These are phyloP conservation scores for Acanthornis magna DNA, from an alignment of 2,797 vertebrate species.

Conservation along the genomic window DNA sequence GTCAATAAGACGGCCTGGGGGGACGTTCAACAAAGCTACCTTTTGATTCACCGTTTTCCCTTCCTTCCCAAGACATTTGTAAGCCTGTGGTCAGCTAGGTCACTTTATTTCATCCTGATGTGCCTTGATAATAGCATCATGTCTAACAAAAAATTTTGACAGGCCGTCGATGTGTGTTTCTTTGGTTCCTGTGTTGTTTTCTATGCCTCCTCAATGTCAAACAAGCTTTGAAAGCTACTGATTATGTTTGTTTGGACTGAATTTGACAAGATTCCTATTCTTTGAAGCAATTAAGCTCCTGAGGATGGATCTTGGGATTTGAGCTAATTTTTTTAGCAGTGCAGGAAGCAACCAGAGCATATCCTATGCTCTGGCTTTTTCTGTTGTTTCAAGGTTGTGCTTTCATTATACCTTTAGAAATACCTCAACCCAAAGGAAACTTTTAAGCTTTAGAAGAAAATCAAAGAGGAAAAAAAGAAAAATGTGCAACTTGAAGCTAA, in stretches of 20 bases:
- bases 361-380: slow-evolving; percentile 74
- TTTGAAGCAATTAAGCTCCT: slow-evolving; percentile 92
- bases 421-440: background rate
- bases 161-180: slow-evolving; percentile 75
- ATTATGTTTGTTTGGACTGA: slow-evolving; percentile 85
- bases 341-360: slow-evolving; percentile 78
- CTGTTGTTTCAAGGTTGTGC: slow-evolving; percentile 55
- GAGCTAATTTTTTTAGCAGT: slow-evolving; percentile 82
- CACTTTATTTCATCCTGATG: slow-evolving; percentile 84
- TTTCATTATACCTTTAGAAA: background rate
- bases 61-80: slow-evolving; percentile 81
- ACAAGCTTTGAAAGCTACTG: slow-evolving; percentile 84
- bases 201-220: slow-evolving; percentile 85
- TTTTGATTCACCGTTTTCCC: slow-evolving; percentile 86
- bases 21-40: slow-evolving; percentile 82
- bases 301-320: slow-evolving; percentile 83
- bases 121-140: slow-evolving; percentile 81
- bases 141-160: slow-evolving; percentile 80
- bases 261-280: slow-evolving; percentile 87
- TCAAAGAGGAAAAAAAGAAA: background rate
- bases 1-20: slow-evolving; percentile 91
- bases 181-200: slow-evolving; percentile 73
- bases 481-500: background rate
- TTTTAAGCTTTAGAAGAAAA: background rate
- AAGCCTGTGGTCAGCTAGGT: slow-evolving; percentile 81